These are phyloP conservation scores for Brachionus rubens DNA, from an alignment of 1,140 invertebrate species.

Conservation along the genomic window DNA sequence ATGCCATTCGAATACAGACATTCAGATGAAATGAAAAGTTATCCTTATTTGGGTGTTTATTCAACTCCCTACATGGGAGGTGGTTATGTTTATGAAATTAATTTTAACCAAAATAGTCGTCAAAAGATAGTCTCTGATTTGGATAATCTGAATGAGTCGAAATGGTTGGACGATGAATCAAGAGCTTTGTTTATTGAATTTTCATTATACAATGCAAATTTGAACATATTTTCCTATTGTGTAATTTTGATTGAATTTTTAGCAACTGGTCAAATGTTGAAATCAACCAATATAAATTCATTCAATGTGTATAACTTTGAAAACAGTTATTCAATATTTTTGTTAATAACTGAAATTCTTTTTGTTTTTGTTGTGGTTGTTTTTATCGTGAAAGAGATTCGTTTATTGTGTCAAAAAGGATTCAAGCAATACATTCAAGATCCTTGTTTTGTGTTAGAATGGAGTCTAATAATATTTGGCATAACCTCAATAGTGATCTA, in stretches of 20 bases:
- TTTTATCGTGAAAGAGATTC: slow-evolving; percentile 60
- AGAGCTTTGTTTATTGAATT: slow-evolving; percentile 68
- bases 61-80: slow-evolving; percentile 64
- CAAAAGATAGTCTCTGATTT: slow-evolving; percentile 56
- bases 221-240: slow-evolving; percentile 65
- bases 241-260: slow-evolving; percentile 67
- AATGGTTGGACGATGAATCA: slow-evolving; percentile 67
- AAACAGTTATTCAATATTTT: slow-evolving; percentile 52
- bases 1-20: neutral
- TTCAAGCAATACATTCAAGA: slow-evolving; percentile 51
- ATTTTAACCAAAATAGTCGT: slow-evolving; percentile 47
- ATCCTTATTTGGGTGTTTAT: slow-evolving; percentile 61
- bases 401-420: slow-evolving; percentile 47
- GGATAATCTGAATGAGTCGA: slow-evolving; percentile 53
- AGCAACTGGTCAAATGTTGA: slow-evolving; percentile 62
- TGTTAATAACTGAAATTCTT: slow-evolving; percentile 57
- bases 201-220: slow-evolving; percentile 68
- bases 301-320: slow-evolving; percentile 51
- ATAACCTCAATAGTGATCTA: no score
- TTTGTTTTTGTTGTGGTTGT: slow-evolving; percentile 61
- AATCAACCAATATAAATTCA: slow-evolving; percentile 62
- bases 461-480: neutral
- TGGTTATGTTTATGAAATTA: slow-evolving; percentile 63
- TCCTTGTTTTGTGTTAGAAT: slow-evolving; percentile 49
- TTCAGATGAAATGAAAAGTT: slow-evolving; percentile 57